Evolutionary conservation across 2,113 vertebrate genomes (phyloP).

Genomic region (Elgaria multicarinata): DNA sequence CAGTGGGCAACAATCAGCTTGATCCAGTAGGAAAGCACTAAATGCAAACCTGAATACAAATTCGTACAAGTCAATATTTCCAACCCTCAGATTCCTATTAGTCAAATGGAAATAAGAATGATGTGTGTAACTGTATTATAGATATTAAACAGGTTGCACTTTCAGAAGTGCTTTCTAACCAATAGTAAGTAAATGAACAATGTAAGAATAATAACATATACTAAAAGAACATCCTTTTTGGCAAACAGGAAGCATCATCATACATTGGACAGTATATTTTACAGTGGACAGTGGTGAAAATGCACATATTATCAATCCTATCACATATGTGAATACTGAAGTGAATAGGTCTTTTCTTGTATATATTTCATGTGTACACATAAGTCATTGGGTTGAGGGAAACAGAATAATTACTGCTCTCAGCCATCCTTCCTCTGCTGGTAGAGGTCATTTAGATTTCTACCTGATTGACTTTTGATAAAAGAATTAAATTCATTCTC

Average conservation of each 20-base stretch:
- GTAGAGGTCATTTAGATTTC: neutral
- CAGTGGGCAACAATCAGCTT: no score
- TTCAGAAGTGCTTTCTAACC: no score
- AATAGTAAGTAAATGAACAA: no score
- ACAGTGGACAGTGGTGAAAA: neutral
- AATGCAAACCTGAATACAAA: no score
- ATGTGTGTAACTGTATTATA: neutral
- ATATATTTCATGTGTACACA: neutral
- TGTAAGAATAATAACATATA: neutral
- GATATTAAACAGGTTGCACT: no score
- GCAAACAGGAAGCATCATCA: neutral
- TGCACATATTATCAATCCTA: neutral
- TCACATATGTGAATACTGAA: neutral
- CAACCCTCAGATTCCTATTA: slow-evolving; percentile 10
- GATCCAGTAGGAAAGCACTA: no score
- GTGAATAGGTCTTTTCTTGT: neutral
- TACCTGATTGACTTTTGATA: neutral
- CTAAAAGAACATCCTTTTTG: neutral
- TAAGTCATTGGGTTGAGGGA: neutral
- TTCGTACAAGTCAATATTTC: neutral
- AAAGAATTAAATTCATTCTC: no score
- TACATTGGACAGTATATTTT: neutral
- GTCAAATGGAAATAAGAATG: neutral
- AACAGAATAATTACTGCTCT: neutral
- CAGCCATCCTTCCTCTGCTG: neutral